Percentiles rank a stretch among this genome's conserved stretches.
phyloP scores from a whole-genome alignment of 2,888 invertebrate genomes.

The Tipula vernalis region DNA sequence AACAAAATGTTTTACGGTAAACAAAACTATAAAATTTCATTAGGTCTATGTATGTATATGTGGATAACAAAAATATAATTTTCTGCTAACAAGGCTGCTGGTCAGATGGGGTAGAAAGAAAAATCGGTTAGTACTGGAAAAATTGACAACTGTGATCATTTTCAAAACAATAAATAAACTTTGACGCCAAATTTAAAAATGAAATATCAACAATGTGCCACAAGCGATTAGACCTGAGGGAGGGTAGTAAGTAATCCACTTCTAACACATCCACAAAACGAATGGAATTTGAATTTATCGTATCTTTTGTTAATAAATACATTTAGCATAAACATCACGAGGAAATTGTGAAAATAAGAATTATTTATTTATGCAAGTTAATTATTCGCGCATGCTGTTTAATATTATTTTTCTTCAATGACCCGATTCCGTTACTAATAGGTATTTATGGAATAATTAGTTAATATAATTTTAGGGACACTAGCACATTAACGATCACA shows the following conservation, averaged over 20 bases:
- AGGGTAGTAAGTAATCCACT: neutral
- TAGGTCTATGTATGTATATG: neutral
- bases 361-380: neutral
- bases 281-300: neutral
- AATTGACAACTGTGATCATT: too few relatives aligned
- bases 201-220: neutral
- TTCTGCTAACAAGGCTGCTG: neutral
- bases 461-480: neutral
- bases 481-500: neutral
- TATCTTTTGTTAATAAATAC: neutral
- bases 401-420: neutral
- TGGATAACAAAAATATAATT: neutral
- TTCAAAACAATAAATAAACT: neutral
- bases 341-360: neutral
- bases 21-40: neutral
- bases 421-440: neutral
- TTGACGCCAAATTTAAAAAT: neutral
- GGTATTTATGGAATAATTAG: neutral
- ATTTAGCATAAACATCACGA: neutral
- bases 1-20: neutral
- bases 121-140: neutral
- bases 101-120: too few relatives aligned
- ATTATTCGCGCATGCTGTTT: neutral
- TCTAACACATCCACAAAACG: neutral
- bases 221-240: neutral